Evolutionary conservation across 2,888 invertebrate species (phyloP).

Genomic region (Dyspetes luteomarginatus): DNA sequence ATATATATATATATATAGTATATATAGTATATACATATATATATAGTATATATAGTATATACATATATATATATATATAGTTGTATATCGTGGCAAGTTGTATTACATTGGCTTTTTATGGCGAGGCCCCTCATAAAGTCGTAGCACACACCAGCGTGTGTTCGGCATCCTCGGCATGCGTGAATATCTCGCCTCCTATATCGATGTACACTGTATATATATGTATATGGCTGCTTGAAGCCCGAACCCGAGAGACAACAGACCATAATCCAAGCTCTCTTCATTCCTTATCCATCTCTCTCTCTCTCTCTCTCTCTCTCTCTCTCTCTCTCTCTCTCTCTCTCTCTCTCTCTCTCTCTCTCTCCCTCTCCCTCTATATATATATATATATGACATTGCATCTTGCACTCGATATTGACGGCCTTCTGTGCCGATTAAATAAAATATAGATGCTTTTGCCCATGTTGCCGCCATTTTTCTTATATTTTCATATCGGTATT

Average conservation of each 20-base stretch:
- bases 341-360: neutral
- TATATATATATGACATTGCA: no score
- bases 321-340: neutral
- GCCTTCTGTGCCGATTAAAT: no score
- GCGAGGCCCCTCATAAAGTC: constrained; percentile 76
- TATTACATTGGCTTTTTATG: constrained; percentile 71
- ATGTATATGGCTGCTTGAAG: constrained; percentile 24
- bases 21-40: neutral
- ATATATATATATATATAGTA: constrained; percentile 2
- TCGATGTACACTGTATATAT: constrained; percentile 7
- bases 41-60: constrained; percentile 16
- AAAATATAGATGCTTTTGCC: no score
- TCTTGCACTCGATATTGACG: neutral
- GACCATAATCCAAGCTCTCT: constrained; percentile 43
- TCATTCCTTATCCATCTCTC: constrained; percentile 32
- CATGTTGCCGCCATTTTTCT: neutral
- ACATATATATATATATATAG: constrained; percentile 6
- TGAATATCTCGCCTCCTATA: constrained; percentile 74
- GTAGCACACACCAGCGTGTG: constrained; percentile 71
- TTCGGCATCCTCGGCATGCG: constrained; percentile 76
- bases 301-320: neutral
- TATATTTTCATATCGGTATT: neutral
- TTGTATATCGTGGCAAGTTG: constrained; percentile 64
- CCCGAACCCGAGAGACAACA: constrained; percentile 52
- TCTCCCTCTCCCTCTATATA: no score